phyloP scores from a whole-genome alignment of 2,888 invertebrate genomes.

The Synergus umbraculus region DNA sequence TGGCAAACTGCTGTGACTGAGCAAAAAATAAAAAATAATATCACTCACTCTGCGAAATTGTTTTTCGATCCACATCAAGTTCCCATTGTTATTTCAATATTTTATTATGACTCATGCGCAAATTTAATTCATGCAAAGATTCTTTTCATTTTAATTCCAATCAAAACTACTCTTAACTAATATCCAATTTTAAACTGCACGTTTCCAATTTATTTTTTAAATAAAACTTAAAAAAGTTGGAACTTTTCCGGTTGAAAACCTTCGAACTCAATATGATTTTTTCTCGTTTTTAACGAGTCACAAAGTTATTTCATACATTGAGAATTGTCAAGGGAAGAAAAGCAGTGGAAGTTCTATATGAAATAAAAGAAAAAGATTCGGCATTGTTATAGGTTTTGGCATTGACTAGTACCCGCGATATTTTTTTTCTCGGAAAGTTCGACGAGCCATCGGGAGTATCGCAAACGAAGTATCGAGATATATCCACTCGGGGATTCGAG shows the following conservation, averaged over 20 bases:
- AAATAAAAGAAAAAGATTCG: not conserved
- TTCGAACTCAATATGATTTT: not conserved
- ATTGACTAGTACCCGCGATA: not conserved
- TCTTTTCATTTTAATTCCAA: too few relatives aligned
- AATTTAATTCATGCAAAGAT: too few relatives aligned
- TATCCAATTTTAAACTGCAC: too few relatives aligned
- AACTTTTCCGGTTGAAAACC: not conserved
- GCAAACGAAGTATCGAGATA: not conserved
- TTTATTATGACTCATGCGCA: not conserved
- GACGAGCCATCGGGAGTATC: too few relatives aligned
- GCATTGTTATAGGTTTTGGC: slow-evolving; percentile 5
- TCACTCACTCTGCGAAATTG: not conserved
- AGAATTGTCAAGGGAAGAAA: slow-evolving; percentile 1
- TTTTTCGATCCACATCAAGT: not conserved
- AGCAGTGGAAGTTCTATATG: not conserved
- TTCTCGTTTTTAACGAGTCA: not conserved
- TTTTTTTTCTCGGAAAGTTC: not conserved
- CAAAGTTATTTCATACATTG: slow-evolving; percentile 4
- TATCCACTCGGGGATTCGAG: not conserved
- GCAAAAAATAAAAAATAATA: not conserved
- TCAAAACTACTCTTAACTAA: too few relatives aligned
- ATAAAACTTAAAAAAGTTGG: not conserved
- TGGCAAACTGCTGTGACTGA: not conserved
- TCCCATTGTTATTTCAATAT: not conserved
- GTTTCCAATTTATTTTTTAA: not conserved